A percentile compares a stretch with the other conserved stretches of the same genome.
Evolutionary conservation across 2,797 vertebrate genomes (phyloP).

Genomic region (Acanthopagrus latus): DNA sequence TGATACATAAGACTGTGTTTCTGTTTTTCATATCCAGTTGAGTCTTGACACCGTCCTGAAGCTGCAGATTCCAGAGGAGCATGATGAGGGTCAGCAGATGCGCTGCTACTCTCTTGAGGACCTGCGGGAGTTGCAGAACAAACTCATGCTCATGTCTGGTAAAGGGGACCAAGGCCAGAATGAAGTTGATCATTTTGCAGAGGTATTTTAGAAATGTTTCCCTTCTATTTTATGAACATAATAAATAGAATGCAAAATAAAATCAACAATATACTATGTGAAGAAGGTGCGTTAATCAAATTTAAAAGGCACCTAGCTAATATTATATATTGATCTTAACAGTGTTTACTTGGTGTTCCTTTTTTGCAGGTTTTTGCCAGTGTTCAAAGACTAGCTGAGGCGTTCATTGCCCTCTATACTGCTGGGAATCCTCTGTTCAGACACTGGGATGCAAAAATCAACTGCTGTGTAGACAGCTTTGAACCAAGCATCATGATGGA

Average conservation of each 20-base stretch:
- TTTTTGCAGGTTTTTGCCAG: constrained; percentile 89
- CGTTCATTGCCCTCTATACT: constrained; percentile 90
- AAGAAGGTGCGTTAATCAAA: neutral
- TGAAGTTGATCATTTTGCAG: constrained; percentile 93
- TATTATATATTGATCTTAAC: neutral
- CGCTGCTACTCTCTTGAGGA: constrained; percentile 90
- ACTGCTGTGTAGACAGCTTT: constrained; percentile 75
- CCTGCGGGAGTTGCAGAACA: constrained; percentile 94
- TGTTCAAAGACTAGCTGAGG: constrained; percentile 90
- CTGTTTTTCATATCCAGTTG: constrained; percentile 80
- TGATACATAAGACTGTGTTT: neutral
- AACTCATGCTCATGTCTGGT: constrained; percentile 98
- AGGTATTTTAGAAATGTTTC: constrained; percentile 82
- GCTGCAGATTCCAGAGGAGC: constrained; percentile 86
- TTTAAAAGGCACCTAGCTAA: neutral
- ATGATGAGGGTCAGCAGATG: constrained; percentile 61
- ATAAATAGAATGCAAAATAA: neutral
- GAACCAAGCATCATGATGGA: constrained; percentile 83
- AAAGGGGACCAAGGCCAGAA: constrained; percentile 91
- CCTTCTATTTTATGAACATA: neutral
- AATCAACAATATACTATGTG: neutral
- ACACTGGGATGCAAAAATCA: constrained; percentile 87
- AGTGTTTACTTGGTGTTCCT: neutral
- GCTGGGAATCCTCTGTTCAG: constrained; percentile 95
- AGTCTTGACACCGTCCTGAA: constrained; percentile 86